Evolutionary conservation across 2,888 invertebrate species (phyloP).

Genomic region (Sminthurinus aureus): DNA sequence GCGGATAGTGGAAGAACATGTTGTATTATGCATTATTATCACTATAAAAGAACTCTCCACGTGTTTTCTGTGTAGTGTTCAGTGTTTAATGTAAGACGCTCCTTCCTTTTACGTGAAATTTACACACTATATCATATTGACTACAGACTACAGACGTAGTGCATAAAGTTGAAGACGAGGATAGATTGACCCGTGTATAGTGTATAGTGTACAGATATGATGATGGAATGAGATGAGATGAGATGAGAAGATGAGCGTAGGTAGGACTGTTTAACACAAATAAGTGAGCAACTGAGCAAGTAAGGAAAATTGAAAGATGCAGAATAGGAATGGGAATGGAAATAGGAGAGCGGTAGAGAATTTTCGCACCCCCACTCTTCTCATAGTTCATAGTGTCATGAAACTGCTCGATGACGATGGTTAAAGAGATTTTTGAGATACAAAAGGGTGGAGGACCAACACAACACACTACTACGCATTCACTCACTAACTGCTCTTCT

Average conservation of each 20-base stretch:
- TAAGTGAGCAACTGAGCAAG: not conserved
- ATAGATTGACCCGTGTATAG: too few relatives aligned
- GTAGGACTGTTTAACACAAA: not conserved
- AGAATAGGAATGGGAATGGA: not conserved
- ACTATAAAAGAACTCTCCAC: conserved; percentile 25
- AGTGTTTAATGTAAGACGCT: conserved; percentile 8
- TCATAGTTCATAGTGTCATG: conserved; percentile 27
- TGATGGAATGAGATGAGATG: not conserved
- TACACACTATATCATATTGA: too few relatives aligned
- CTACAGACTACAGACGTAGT: too few relatives aligned
- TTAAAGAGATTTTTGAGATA: conserved; percentile 40
- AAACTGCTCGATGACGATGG: conserved; percentile 40
- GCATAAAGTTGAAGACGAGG: too few relatives aligned
- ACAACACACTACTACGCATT: not conserved
- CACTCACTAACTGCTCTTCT: too few relatives aligned
- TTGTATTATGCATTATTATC: conserved; percentile 14
- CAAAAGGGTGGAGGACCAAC: conserved; percentile 42
- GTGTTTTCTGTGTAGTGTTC: not conserved
- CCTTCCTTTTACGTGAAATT: conserved; percentile 1
- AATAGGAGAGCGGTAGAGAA: conserved; percentile 36
- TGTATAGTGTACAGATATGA: too few relatives aligned
- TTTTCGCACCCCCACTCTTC: conserved; percentile 45
- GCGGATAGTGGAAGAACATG: not conserved
- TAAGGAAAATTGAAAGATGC: not conserved
- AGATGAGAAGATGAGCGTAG: not conserved